A percentile compares a stretch with the other conserved stretches of the same genome.
Evolutionary conservation across 1,140 invertebrate species (phyloP).

Genomic region (Aleiodes sp.): DNA sequence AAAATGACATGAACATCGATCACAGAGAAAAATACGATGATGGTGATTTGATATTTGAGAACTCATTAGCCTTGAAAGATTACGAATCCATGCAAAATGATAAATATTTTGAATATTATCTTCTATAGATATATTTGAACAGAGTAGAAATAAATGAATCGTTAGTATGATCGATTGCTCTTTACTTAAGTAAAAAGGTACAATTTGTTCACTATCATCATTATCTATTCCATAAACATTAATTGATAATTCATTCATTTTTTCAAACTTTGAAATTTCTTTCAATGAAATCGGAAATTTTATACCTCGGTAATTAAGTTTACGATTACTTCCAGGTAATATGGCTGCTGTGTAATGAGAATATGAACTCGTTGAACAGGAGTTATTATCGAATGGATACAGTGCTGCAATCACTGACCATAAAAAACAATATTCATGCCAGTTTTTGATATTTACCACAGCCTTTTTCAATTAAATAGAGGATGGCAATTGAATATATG

Average conservation of each 20-base stretch:
- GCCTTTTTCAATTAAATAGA: conserved; percentile 38
- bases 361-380: background rate
- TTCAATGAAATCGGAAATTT: conserved; percentile 32
- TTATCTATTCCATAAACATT: background rate
- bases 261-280: conserved; percentile 31
- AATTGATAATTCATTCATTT: conserved; percentile 34
- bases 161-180: background rate
- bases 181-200: background rate
- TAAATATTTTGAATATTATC: background rate
- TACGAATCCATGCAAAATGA: background rate
- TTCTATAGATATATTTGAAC: background rate
- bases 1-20: background rate
- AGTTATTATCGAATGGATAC: conserved; percentile 5
- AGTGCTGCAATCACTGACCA: conserved; percentile 30
- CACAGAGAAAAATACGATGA: background rate
- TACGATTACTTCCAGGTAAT: too few species aligned
- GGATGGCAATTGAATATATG: conserved; percentile 30
- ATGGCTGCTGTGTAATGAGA: background rate
- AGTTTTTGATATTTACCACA: conserved; percentile 30
- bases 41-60: background rate
- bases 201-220: background rate
- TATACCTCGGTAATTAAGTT: conserved; percentile 24
- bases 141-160: background rate
- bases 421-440: conserved; percentile 23
- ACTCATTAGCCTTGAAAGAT: background rate